A percentile compares a stretch with the other conserved stretches of the same genome.
Evolutionary conservation across 2,797 vertebrate genomes (phyloP).

Genomic region (Pogonophryne albipinna): DNA sequence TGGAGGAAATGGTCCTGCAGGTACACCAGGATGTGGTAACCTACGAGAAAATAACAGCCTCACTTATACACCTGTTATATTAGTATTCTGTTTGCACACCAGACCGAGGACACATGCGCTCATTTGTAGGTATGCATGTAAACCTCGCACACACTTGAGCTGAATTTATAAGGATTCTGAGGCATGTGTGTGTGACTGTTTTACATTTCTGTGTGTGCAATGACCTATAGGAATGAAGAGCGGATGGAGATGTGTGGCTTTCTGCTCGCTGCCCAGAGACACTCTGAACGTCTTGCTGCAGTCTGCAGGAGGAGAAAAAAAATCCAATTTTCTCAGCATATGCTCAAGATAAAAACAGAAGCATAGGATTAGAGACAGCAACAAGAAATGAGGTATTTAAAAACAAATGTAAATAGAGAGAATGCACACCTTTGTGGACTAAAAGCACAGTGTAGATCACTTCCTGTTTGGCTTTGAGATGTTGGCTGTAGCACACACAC

Average conservation of each 20-base stretch:
- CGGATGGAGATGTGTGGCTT: constrained; percentile 76
- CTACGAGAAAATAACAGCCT: constrained; percentile 74
- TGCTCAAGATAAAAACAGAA: neutral
- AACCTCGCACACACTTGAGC: neutral
- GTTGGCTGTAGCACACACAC: constrained; percentile 90
- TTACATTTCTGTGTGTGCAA: constrained; percentile 55
- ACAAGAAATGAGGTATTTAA: neutral
- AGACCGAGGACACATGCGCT: constrained; percentile 12
- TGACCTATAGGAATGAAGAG: constrained; percentile 93
- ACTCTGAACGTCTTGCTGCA: constrained; percentile 92
- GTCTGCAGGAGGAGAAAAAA: constrained; percentile 76
- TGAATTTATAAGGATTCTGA: constrained; percentile 9
- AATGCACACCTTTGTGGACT: constrained; percentile 89
- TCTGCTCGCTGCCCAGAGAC: constrained; percentile 75
- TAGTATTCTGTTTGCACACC: constrained; percentile 11
- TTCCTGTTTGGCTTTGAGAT: constrained; percentile 76
- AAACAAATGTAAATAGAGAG: neutral
- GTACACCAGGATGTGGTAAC: constrained; percentile 91
- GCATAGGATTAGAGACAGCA: neutral
- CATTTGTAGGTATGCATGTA: constrained; percentile 30
- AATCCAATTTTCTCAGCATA: neutral
- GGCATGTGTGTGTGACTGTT: neutral
- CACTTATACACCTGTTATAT: constrained; percentile 1
- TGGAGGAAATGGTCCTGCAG: constrained; percentile 92
- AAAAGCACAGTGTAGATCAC: constrained; percentile 89